Evolutionary conservation across 1,140 invertebrate genomes (phyloP), one percentile per base, ranked within the genome.

Genomic region (Temnothorax longispinosus): DNA sequence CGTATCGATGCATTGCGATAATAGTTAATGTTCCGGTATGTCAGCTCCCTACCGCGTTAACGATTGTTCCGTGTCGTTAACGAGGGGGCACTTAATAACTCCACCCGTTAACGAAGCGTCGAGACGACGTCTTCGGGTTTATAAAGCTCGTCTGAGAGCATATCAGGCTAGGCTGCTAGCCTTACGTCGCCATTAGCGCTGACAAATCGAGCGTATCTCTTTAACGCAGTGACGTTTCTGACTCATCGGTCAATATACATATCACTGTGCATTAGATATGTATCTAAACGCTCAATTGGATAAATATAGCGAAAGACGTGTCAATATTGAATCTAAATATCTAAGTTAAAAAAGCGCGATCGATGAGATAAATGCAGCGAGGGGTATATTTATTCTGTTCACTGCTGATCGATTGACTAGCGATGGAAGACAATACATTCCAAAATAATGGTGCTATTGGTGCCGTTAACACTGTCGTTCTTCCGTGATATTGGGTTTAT

Each of bases 21-120:
- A 80, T 74, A 56, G 75, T 62, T 32, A 75, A 56, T 71, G 80
- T 90, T 89, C 56, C 78, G 86, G 50, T 65, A 67, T 64, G 60
- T 21, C 72, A 56, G 54, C 78, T 64, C 71, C 18, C 65, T 58
- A 50, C 11, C 32, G 21, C n/a, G 84, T 67, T 90, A 89, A 89
- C 85, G 86, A 90, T 50, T 65, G 75, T 64, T 78, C 69, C 56
- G 71, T 71, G 69, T 84, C 77, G 86, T 91, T 91, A 91, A 91
- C 89, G 82, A 88, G 84, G 44, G 52, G 50, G 35, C 90, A 91
- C 76, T 91, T 91, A 89, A 89, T 91, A 91, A 90, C 80, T 85
- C 65, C 78, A 85, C 74, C 90, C 89, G 77, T 80, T 90, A 91
- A 90, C 90, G 87, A 91, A 76, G 75, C 90, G 89, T 88, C 89